Evolutionary conservation across 2,113 vertebrate species (phyloP), one percentile per base, ranked within the genome.

Genomic region (Corydoras maculifer): DNA sequence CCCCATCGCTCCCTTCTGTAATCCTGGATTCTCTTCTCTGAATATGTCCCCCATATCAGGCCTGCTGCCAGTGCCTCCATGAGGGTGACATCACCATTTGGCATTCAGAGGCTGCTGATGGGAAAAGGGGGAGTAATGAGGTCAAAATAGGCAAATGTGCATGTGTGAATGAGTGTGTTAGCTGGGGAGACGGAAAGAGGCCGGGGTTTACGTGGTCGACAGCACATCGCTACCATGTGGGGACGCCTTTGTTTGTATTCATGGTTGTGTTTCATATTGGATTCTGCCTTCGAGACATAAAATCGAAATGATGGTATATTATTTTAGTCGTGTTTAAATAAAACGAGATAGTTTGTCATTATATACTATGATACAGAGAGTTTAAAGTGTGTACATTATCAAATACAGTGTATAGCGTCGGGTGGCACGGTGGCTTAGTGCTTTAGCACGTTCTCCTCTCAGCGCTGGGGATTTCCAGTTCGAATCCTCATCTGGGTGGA

Each of bases 71-170:
- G 77, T 75, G 70, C 54, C 74, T 75, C 83, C 82, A 61, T 72
- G 79, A 76, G 82, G 65, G 80, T 91, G 88, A 91, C 87, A 87
- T 90, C 89, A 90, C 82, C 75, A 50, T 78, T 81, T 88, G 86
- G 89, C 87, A 85, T 77, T 53, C 65, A 78, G 74, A 75, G 78
- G 74, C 78, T 58, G 62, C 69, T 80, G 80, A 81, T 74, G 67
- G 78, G 75, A 75, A 72, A 69, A 74, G 57, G 69, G 64, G 70
- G 68, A 82, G 84, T 90, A 90, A 89, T 90, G 86, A 84, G 83
- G 83, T 85, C 86, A 81, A 84, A 81, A 81, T 83, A 82, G 78
- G 70, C 67, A 72, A 58, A 68, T 57, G 67, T 65, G 55, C 68
- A 68, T 63, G 71, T 77, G 68, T 69, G 70, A 74, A 77, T 68